phyloP scores from a whole-genome alignment of 1,140 invertebrate genomes.

The Temnothorax nylanderi region DNA sequence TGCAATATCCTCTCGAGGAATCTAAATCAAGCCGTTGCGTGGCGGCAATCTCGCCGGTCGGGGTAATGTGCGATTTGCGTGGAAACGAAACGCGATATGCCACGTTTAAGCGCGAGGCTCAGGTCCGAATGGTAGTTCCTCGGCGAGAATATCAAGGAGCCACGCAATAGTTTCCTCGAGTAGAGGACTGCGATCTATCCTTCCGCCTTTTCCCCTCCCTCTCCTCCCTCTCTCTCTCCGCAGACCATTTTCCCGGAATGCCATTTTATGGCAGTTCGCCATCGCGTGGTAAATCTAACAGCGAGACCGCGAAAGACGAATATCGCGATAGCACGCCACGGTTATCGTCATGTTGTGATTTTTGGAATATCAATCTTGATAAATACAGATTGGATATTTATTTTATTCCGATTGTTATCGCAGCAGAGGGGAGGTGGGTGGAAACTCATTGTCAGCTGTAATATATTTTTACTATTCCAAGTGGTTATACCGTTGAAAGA shows the following conservation, averaged over 20 bases:
- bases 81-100: constrained; percentile 48
- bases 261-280: constrained; percentile 12
- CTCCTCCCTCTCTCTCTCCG: too few species aligned
- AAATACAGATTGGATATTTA: constrained; percentile 11
- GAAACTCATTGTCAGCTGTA: neutral
- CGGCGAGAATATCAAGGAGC: constrained; percentile 46
- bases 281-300: constrained; percentile 3
- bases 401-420: neutral
- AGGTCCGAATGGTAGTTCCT: neutral
- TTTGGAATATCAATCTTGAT: constrained; percentile 1
- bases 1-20: constrained; percentile 50
- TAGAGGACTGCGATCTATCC: neutral
- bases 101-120: constrained; percentile 31
- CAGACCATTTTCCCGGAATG: constrained; percentile 6
- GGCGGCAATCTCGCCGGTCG: constrained; percentile 51
- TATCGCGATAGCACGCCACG: neutral
- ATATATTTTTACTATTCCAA: neutral
- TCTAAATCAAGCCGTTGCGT: constrained; percentile 60
- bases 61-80: constrained; percentile 58
- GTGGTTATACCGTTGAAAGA: neutral
- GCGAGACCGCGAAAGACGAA: neutral
- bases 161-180: constrained; percentile 35
- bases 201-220: neutral
- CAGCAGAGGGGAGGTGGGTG: too few species aligned
- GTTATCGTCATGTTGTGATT: neutral